Evolutionary conservation across 2,888 invertebrate genomes (phyloP), one percentile per base, ranked within the genome.

Genomic region (Hemithea aestivaria): DNA sequence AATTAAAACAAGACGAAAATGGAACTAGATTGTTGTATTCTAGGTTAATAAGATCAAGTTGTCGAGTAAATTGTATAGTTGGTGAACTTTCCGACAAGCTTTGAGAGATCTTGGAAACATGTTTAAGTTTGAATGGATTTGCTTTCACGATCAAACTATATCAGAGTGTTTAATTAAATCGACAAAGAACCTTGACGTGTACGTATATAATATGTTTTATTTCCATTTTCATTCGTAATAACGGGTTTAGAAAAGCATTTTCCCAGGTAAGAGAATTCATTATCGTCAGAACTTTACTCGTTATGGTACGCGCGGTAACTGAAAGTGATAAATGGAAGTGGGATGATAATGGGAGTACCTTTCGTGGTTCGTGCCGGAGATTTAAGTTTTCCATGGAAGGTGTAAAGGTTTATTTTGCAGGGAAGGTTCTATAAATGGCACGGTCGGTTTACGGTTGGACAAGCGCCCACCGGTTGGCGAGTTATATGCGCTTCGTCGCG

Each of bases 401-500:
- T 39, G 23, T 30, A 24, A 21, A 33, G 31, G 36, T 37, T 29
- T 26, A 33, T 53, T 48, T 45, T 47, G 47, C 51, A 47, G 43
- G 44, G 45, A 47, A 52, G 52, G 61, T 59, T 60, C 56, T 75
- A 74, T 78, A 70, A 73, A 69, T 67, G 66, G 65, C 63, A 55
- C 65, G 59, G 64, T 20, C 11, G 58, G 58, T 69, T 75, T 60
- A 79, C 73, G 69, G 67, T 66, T 66, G 57, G 63, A 27, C 58
- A 71, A 55, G 35, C 56, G 51, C 55, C 66, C 54, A 50, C 53
- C 54, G 58, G 58, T 56, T 23, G 27, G 40, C 68, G 55, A 45
- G 65, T 83, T 82, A 77, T 56, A 51, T 67, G 50, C 80, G 70
- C 69, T 66, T 69, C 65, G 65, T 45, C 73, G 75, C 73, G 46